Evolutionary conservation across 2,113 vertebrate species (phyloP).

Genomic region (Crocuta crocuta): DNA sequence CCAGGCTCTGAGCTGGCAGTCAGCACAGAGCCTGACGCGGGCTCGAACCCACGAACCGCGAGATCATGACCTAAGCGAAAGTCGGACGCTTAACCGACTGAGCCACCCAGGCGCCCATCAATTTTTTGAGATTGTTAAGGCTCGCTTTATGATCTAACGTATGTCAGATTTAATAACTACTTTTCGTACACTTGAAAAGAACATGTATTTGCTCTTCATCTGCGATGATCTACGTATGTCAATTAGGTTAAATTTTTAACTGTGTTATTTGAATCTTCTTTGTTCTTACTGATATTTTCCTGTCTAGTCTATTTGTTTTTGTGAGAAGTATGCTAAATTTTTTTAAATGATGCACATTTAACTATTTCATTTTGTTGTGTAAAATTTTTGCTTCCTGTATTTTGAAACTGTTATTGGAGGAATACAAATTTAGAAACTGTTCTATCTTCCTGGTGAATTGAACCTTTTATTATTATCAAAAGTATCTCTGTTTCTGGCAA

Average conservation of each 20-base stretch:
- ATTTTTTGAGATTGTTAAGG: not conserved
- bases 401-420: not conserved
- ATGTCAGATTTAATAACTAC: not conserved
- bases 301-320: not conserved
- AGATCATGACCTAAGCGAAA: no score
- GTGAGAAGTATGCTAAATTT: not conserved
- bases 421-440: slow-evolving; percentile 7
- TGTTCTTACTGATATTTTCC: not conserved
- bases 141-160: not conserved
- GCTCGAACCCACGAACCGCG: no score
- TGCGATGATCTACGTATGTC: not conserved
- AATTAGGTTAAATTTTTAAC: not conserved
- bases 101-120: not conserved
- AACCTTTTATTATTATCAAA: not conserved
- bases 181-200: not conserved
- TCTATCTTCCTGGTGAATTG: not conserved
- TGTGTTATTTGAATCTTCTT: slow-evolving; percentile 7
- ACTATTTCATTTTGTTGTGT: not conserved
- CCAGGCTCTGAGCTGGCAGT: no score
- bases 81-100: no score
- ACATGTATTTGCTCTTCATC: not conserved
- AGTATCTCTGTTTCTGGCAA: not conserved
- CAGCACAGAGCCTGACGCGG: no score
- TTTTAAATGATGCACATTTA: not conserved
- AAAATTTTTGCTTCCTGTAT: not conserved